A percentile compares a stretch with the other conserved stretches of the same genome.
Evolutionary conservation across 1,140 invertebrate species (phyloP).

Genomic region (Diprion similis): DNA sequence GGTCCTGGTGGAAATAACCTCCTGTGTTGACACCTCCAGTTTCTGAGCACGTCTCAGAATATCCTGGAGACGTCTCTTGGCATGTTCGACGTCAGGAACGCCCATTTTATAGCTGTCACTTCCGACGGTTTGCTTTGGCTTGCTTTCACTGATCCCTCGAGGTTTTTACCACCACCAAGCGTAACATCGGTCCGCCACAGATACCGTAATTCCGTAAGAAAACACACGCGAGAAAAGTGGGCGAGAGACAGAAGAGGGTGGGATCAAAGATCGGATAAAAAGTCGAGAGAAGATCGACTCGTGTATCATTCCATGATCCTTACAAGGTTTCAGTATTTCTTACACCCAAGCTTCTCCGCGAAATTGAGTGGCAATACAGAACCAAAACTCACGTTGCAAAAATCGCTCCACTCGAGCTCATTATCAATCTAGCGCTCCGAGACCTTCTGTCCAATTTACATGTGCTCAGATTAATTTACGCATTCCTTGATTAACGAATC

Average conservation of each 20-base stretch:
- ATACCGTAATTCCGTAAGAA: not conserved
- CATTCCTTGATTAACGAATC: too few relatives aligned
- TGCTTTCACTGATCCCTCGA: too few relatives aligned
- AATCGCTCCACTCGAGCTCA: too few relatives aligned
- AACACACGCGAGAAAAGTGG: too few relatives aligned
- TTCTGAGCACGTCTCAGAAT: conserved; percentile 48
- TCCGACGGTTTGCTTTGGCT: not conserved
- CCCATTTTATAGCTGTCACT: conserved; percentile 32
- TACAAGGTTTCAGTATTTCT: not conserved
- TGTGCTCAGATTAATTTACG: too few relatives aligned
- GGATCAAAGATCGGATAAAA: not conserved
- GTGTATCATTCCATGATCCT: not conserved
- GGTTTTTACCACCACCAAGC: too few relatives aligned
- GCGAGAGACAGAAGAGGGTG: not conserved
- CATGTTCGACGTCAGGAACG: conserved; percentile 45
- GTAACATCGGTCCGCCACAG: not conserved
- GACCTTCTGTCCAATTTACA: too few relatives aligned
- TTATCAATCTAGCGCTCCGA: too few relatives aligned
- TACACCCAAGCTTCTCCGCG: not conserved
- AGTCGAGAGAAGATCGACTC: not conserved
- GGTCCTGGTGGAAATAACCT: conserved; percentile 45
- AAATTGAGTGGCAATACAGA: not conserved
- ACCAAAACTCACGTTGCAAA: not conserved
- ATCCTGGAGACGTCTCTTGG: conserved; percentile 43
- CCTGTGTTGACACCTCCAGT: conserved; percentile 44